Conservation (phyloP, 2,797 vertebrate genomes). For the Cirrhinus mrigala region DNA sequence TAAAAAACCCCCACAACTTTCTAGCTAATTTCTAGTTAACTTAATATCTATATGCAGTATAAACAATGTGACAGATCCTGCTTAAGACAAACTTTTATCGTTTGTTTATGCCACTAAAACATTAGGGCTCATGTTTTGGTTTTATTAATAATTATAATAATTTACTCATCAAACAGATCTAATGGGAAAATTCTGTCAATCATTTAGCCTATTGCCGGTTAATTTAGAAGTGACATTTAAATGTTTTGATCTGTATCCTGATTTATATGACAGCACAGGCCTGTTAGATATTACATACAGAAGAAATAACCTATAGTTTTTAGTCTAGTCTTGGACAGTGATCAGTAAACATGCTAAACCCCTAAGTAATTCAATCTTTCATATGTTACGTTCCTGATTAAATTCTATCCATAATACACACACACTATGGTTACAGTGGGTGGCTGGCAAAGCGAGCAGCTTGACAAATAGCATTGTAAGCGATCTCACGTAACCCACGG, state of each 20-base stretch:
- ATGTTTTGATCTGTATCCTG: background rate
- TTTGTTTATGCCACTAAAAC: background rate
- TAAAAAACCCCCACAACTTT: background rate
- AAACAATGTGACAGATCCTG: background rate
- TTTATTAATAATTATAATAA: background rate
- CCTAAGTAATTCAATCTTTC: background rate
- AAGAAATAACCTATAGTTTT: background rate
- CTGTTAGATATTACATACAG: background rate
- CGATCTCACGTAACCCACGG: conserved; percentile 27
- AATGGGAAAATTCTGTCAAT: background rate
- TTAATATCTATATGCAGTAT: background rate
- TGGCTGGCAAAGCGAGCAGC: background rate
- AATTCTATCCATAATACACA: background rate
- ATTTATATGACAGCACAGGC: background rate
- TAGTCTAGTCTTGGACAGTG: background rate
- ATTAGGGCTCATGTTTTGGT: background rate
- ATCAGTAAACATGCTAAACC: background rate
- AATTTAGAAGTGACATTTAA: background rate
- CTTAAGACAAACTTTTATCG: background rate
- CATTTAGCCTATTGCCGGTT: background rate
- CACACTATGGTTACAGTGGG: background rate
- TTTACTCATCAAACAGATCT: background rate
- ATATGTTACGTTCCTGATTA: background rate
- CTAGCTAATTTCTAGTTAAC: background rate
- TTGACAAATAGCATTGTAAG: conserved; percentile 48